These are phyloP conservation scores for Andrena trimmerana DNA, from an alignment of 2,888 invertebrate species.

Conservation along the genomic window DNA sequence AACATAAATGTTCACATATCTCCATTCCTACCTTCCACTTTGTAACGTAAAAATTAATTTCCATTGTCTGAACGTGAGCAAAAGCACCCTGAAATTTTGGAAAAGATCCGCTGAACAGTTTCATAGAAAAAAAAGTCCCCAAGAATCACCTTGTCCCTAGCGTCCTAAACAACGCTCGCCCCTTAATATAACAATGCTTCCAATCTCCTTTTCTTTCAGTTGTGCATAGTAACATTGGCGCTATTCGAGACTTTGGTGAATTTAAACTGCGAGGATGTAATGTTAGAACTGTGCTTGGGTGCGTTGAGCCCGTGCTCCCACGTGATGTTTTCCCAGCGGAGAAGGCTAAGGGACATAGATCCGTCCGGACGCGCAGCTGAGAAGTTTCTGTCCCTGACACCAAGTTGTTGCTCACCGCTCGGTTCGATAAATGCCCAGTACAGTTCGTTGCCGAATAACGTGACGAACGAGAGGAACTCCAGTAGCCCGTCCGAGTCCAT, in stretches of 20 bases:
- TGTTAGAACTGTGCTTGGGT: constrained; percentile 95
- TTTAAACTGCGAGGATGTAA: constrained; percentile 97
- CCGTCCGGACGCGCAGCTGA: constrained; percentile 91
- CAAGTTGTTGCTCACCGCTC: constrained; percentile 87
- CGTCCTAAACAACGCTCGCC: too few species aligned
- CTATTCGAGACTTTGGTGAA: constrained; percentile 96
- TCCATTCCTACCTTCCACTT: too few species aligned
- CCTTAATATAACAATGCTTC: background rate
- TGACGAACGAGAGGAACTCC: constrained; percentile 61
- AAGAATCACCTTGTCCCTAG: too few species aligned
- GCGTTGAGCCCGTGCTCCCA: constrained; percentile 93
- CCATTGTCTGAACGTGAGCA: too few species aligned
- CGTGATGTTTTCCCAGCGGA: constrained; percentile 92
- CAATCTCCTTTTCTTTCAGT: constrained; percentile 84
- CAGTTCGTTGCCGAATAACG: constrained; percentile 71
- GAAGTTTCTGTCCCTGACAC: constrained; percentile 91
- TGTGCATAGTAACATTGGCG: constrained; percentile 95
- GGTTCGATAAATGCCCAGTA: constrained; percentile 57
- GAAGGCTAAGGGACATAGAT: constrained; percentile 90
- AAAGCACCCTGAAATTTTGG: background rate
- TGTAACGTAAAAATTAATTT: too few species aligned
- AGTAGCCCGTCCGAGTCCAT: constrained; percentile 58
- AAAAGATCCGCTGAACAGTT: background rate
- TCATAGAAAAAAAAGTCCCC: too few species aligned
- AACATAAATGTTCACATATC: too few species aligned